phyloP scores from a whole-genome alignment of 2,797 vertebrate species.

The Antennarius maculatus region DNA sequence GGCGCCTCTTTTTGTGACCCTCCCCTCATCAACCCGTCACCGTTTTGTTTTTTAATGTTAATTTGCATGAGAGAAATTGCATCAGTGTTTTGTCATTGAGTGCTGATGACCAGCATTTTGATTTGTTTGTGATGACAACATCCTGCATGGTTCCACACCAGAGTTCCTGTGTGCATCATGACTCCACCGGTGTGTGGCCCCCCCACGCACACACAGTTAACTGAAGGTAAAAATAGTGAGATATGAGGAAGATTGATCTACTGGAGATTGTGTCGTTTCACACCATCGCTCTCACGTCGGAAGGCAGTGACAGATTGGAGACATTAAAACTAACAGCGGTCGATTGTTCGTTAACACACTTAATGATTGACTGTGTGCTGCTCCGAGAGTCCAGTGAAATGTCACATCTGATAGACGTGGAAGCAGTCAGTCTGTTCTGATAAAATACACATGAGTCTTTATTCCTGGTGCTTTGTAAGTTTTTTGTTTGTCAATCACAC shows the following conservation, averaged over 20 bases:
- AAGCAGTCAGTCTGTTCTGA: too few species aligned
- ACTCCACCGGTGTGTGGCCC: neutral
- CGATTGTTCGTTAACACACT: constrained; percentile 5
- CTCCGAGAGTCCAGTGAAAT: constrained; percentile 1
- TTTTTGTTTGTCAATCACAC: constrained; percentile 1
- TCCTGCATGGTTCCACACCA: constrained; percentile 53
- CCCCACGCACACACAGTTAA: neutral
- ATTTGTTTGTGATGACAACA: constrained; percentile 56
- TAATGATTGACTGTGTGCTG: neutral
- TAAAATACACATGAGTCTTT: neutral
- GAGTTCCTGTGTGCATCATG: constrained; percentile 31
- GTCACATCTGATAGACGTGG: neutral
- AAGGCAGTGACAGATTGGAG: neutral
- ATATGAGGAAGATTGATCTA: constrained; percentile 2
- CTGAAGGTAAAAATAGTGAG: constrained; percentile 42
- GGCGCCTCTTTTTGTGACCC: constrained; percentile 7
- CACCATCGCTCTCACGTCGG: neutral
- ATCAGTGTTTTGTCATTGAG: constrained; percentile 10
- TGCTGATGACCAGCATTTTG: constrained; percentile 44
- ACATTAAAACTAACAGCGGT: neutral
- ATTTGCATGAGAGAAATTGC: constrained; percentile 60
- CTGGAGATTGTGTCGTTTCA: constrained; percentile 11
- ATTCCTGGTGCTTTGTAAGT: neutral
- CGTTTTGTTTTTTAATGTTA: constrained; percentile 1
- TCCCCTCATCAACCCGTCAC: constrained; percentile 11